Percentiles rank a stretch among this genome's conserved stretches.
These are phyloP conservation scores for Crocuta crocuta DNA, from an alignment of 2,113 vertebrate genomes.

Conservation along the genomic window DNA sequence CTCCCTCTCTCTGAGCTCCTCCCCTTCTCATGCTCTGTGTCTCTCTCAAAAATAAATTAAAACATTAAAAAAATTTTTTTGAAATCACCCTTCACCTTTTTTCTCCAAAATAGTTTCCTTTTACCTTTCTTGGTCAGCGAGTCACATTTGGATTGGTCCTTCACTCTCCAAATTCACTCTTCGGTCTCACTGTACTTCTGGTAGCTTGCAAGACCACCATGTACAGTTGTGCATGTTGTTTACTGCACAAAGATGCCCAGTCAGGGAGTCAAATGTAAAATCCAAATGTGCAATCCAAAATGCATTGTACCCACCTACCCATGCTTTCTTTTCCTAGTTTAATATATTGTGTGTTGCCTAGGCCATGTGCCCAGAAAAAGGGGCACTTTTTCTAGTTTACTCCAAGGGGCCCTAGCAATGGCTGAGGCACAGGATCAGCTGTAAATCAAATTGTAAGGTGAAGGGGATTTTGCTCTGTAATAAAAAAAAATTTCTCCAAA, in stretches of 20 bases:
- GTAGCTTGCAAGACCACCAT: not conserved
- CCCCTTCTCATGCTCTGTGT: too few species aligned
- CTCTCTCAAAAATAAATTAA: too few species aligned
- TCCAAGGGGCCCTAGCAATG: not conserved
- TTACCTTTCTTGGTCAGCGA: not conserved
- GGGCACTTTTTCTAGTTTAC: constrained; percentile 5
- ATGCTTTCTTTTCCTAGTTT: constrained; percentile 36
- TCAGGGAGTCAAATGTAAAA: not conserved
- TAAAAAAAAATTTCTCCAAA: not conserved
- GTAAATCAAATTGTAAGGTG: not conserved
- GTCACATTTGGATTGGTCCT: constrained; percentile 9
- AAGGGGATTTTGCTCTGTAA: not conserved
- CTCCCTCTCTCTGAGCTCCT: too few species aligned
- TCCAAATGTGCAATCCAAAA: not conserved
- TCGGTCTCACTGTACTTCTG: not conserved
- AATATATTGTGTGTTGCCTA: not conserved
- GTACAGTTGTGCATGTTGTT: not conserved
- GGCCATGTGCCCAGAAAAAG: not conserved
- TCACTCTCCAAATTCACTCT: not conserved
- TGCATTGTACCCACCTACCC: not conserved
- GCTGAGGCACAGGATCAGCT: not conserved
- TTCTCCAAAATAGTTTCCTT: constrained; percentile 46
- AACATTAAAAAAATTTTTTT: too few species aligned
- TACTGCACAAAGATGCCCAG: constrained; percentile 33
- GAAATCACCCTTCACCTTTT: constrained; percentile 33